Evolutionary conservation across 2,797 vertebrate genomes (phyloP), one percentile per base, ranked within the genome.

Genomic region (Botia kubotai): DNA sequence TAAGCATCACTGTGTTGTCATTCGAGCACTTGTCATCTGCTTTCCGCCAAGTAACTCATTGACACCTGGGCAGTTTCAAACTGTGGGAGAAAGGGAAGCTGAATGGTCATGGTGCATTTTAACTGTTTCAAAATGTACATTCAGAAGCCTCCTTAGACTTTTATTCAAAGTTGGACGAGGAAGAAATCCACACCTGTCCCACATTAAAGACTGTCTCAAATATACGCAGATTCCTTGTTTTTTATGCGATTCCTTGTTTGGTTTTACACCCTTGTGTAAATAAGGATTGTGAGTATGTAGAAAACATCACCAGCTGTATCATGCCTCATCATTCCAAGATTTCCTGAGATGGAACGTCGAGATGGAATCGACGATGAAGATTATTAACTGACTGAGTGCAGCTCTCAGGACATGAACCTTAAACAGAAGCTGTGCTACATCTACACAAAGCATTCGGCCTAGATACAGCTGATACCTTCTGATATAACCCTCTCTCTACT

Each of bases 41-140:
- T 29, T 67, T 21, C 70, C 46, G 12, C 60, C 58, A 39, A 14
- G 52, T 29, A 68, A 12, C 39, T 58, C 19, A 7, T 21, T 57
- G 17, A 65, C 53, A 14, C 36, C 11, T 2, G 5, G 13, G 26
- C 26, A 58, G 57, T 60, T 55, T n/a, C 17, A n/a, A 7, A 53
- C 52, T n/a, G 10, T 1, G 10, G 11, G 1, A 60, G 11, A 17
- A 43, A 39, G 10, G 33, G 68, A 72, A 52, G 58, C 72, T 36
- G 19, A 53, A 55, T 68, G 8, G 68, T 65, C n/a, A 21, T 65
- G 57, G 57, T 53, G 63, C 72, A 53, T 75, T 36, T 39, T 36
- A 53, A 60, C 60, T 79, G 62, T 62, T 73, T 85, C 85, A 89
- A 89, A 91, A 91, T 90, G 91, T 90, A 88, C 86, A 77, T 86